These are phyloP conservation scores for Sebastes vulpes DNA, from an alignment of 2,797 vertebrate species.

Conservation along the genomic window DNA sequence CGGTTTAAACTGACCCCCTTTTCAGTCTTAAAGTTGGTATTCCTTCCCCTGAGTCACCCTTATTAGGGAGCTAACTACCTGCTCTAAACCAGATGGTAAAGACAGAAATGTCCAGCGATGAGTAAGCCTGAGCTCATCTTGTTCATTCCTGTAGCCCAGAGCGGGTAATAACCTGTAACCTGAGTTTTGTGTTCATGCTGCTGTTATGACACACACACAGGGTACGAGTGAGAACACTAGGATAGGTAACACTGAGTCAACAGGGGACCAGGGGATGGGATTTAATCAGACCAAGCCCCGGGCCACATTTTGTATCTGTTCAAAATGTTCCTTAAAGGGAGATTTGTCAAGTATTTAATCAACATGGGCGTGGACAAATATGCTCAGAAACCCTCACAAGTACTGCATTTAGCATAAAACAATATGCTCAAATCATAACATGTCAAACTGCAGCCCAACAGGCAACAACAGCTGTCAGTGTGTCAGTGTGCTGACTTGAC, in stretches of 20 bases:
- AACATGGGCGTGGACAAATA: too few species aligned
- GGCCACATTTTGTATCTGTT: too few species aligned
- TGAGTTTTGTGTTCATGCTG: neutral
- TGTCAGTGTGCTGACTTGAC: too few species aligned
- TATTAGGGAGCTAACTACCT: neutral
- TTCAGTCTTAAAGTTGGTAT: neutral
- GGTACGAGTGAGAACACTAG: neutral
- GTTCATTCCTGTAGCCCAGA: neutral
- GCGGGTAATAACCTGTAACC: neutral
- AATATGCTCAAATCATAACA: too few species aligned
- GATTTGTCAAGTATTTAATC: too few species aligned
- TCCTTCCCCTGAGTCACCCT: slow-evolving; percentile 4
- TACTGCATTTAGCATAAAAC: too few species aligned
- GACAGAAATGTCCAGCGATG: neutral
- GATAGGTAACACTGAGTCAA: neutral
- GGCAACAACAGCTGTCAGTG: too few species aligned
- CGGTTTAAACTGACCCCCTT: neutral
- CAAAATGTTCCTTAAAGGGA: too few species aligned
- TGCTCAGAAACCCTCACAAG: too few species aligned
- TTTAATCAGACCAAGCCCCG: neutral
- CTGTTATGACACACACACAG: neutral
- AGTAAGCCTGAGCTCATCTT: neutral
- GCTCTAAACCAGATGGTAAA: neutral
- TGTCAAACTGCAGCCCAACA: too few species aligned
- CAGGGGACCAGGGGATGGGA: neutral